These are phyloP conservation scores for Artemia franciscana DNA, from an alignment of 1,140 invertebrate genomes.

Conservation along the genomic window DNA sequence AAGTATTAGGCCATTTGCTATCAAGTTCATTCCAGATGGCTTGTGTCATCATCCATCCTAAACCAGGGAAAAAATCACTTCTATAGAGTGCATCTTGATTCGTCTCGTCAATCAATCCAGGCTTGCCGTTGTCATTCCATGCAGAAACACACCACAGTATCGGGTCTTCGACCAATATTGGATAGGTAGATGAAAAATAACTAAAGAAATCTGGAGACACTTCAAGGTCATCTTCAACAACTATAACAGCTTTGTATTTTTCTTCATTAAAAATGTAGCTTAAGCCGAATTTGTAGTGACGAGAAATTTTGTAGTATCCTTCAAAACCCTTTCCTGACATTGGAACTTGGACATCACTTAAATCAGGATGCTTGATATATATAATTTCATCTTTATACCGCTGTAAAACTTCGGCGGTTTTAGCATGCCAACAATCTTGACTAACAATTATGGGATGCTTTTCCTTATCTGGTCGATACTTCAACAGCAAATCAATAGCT, in stretches of 20 bases:
- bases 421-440: slow-evolving; percentile 74
- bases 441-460: slow-evolving; percentile 94
- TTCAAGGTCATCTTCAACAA: slow-evolving; percentile 95
- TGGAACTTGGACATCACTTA: slow-evolving; percentile 59
- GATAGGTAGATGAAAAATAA: slow-evolving; percentile 77
- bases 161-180: slow-evolving; percentile 53
- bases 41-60: slow-evolving; percentile 86
- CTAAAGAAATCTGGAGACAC: slow-evolving; percentile 92
- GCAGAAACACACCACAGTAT: slow-evolving; percentile 71
- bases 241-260: slow-evolving; percentile 65
- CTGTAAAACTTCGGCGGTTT: slow-evolving; percentile 57
- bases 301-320: slow-evolving; percentile 88
- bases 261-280: slow-evolving; percentile 65
- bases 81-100: slow-evolving; percentile 53
- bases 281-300: slow-evolving; percentile 89
- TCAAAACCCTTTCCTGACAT: slow-evolving; percentile 75
- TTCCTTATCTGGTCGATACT: slow-evolving; percentile 41
- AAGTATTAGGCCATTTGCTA: slow-evolving; percentile 77
- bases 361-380: slow-evolving; percentile 68
- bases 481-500: slow-evolving; percentile 72
- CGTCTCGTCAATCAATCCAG: slow-evolving; percentile 47
- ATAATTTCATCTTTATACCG: slow-evolving; percentile 48
- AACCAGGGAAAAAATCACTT: slow-evolving; percentile 93
- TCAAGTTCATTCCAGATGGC: slow-evolving; percentile 62
- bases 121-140: slow-evolving; percentile 98